Evolutionary conservation across 2,113 vertebrate genomes (phyloP).

Genomic region (Centropristis striata): DNA sequence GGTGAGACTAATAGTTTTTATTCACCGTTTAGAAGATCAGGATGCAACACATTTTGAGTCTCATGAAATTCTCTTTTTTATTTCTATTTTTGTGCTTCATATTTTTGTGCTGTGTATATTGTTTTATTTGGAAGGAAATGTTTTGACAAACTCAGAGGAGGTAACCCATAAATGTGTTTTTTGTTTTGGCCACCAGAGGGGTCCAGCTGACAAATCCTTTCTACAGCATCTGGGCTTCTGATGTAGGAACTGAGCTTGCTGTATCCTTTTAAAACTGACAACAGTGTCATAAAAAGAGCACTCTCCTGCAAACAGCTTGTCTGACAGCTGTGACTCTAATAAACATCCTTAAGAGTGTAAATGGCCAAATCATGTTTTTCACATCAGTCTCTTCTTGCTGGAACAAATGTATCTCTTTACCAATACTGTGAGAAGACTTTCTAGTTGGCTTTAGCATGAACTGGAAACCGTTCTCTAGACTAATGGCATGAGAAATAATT

Average conservation of each 20-base stretch:
- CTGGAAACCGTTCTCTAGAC: slow-evolving; percentile 22
- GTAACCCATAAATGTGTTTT: background rate
- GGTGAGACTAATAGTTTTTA: slow-evolving; percentile 82
- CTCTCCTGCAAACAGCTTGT: background rate
- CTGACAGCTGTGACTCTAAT: background rate
- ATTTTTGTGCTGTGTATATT: background rate
- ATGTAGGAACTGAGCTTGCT: slow-evolving; percentile 94
- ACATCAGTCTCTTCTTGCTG: slow-evolving; percentile 1
- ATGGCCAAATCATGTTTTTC: background rate
- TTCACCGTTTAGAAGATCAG: background rate
- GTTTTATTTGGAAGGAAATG: background rate
- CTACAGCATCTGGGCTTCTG: slow-evolving; percentile 98
- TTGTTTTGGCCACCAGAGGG: slow-evolving; percentile 85
- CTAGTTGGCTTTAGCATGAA: background rate
- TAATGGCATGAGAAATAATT: slow-evolving; percentile 67
- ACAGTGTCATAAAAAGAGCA: background rate
- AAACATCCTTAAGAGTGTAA: background rate
- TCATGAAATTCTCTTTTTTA: background rate
- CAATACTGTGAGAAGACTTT: background rate
- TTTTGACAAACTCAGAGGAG: background rate
- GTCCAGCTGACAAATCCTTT: slow-evolving; percentile 98
- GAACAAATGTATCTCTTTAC: background rate
- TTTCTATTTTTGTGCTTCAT: background rate
- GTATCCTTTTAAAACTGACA: slow-evolving; percentile 87
- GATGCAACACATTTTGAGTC: background rate